These are phyloP conservation scores for Nyctalus aviator DNA, from an alignment of 2,797 vertebrate genomes.

Conservation along the genomic window DNA sequence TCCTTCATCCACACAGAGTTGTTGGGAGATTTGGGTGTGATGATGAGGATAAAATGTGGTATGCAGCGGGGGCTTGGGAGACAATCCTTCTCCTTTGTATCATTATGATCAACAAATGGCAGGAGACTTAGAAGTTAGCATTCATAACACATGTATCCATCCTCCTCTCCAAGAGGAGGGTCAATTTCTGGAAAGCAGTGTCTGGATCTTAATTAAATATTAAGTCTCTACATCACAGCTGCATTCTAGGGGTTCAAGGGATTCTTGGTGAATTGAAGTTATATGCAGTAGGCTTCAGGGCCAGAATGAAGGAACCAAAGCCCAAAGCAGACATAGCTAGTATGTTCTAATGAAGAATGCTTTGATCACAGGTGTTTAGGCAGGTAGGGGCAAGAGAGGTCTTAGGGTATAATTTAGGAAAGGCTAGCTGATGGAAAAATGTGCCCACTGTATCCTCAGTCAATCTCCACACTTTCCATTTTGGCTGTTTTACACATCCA, in stretches of 20 bases:
- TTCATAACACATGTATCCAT: background rate
- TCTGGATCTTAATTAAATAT: background rate
- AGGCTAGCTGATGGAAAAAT: background rate
- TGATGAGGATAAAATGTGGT: background rate
- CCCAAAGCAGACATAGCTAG: background rate
- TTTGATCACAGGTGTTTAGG: background rate
- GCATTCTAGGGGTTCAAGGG: background rate
- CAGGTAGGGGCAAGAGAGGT: background rate
- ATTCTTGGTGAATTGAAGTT: background rate
- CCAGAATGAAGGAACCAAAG: conserved; percentile 4
- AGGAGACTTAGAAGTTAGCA: background rate
- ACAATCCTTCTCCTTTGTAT: background rate
- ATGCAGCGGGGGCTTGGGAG: background rate
- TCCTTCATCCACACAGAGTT: background rate
- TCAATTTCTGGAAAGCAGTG: background rate
- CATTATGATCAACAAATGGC: background rate
- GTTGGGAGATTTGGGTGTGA: background rate
- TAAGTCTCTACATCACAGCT: background rate
- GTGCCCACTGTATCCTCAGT: background rate
- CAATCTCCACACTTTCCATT: background rate
- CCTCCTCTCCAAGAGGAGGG: background rate
- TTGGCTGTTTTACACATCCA: conserved; percentile 17
- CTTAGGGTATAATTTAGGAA: background rate
- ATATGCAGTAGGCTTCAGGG: background rate
- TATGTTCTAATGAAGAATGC: background rate